Evolutionary conservation across 2,888 invertebrate genomes (phyloP), one percentile per base, ranked within the genome.

Genomic region (Chaitophorus viminalis): DNA sequence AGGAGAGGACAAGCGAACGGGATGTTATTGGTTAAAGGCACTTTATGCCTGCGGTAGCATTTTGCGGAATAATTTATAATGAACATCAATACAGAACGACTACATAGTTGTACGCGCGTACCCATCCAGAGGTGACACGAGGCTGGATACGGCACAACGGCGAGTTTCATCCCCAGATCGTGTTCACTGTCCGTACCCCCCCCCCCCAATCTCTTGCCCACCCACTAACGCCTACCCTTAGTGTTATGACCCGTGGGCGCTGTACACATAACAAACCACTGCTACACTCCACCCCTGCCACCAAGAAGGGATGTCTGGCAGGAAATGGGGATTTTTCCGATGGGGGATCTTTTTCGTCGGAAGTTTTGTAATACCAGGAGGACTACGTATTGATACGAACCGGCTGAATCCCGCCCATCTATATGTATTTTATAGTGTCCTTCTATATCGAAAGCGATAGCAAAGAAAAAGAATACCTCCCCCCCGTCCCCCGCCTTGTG

Each of bases 61-160:
- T 52, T 25, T 4, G 21, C 31, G 77, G 52, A 77, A 77, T 52
- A 54, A 77, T 77, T 77, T 31, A 77, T 77, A 52, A 31, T 31
- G 11, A 52, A 77, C 77, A 77, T 77, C 77, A 21, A 77, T n/a
- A n/a, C 18, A 52, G 77, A 25, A 54, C 52, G 77, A 31, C 31
- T n/a, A n/a, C n/a, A n/a, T n/a, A n/a, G 11, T 25, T 77, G 31
- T 31, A 25, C 25, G 4, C 25, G 21, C 60, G 25, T 29, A n/a
- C n/a, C n/a, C n/a, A n/a, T n/a, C n/a, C 4, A 6, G 21, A 52
- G 46, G 52, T 25, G 18, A 52, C 77, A 54, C 52, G 77, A 77
- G 14, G 46, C 46, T 46, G 52, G 52, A 60, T 6, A 77, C 77
- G 31, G 4, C 60, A 60, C 60, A 6, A 2, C 25, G 60, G 60